phyloP scores from a whole-genome alignment of 2,888 invertebrate species.

The Pyrrhosoma nymphula region DNA sequence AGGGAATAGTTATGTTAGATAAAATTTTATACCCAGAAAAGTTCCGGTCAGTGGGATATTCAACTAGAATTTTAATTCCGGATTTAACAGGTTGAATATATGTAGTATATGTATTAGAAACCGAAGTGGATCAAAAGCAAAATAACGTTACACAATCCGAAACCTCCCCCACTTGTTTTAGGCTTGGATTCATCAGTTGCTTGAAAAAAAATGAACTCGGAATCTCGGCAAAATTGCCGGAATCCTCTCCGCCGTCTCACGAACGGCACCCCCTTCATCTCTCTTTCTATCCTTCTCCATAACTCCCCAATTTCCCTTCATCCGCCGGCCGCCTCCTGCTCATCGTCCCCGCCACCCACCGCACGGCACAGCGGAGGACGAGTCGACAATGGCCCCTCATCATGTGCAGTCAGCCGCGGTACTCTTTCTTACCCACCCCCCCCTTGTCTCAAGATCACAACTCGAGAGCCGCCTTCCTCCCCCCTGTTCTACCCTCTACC shows the following conservation, averaged over 20 bases:
- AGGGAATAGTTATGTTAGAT: too few species aligned
- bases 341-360: neutral
- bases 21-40: too few species aligned
- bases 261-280: neutral
- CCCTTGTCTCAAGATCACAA: neutral
- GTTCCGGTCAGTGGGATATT: too few species aligned
- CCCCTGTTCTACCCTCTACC: neutral
- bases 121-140: too few species aligned
- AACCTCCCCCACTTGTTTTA: too few species aligned
- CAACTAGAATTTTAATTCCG: too few species aligned
- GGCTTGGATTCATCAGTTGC: too few species aligned
- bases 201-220: neutral
- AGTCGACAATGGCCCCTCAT: conserved; percentile 37
- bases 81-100: too few species aligned
- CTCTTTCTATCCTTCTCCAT: too few species aligned
- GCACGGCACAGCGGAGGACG: neutral
- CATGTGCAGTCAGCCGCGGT: neutral
- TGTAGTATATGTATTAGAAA: too few species aligned
- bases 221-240: neutral
- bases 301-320: too few species aligned
- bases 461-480: neutral
- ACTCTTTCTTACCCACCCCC: neutral
- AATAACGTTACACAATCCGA: too few species aligned
- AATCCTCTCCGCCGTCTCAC: neutral
- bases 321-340: neutral